Conservation (phyloP, 2,113 vertebrate species). For the Cyphomyrus discorhynchus region DNA sequence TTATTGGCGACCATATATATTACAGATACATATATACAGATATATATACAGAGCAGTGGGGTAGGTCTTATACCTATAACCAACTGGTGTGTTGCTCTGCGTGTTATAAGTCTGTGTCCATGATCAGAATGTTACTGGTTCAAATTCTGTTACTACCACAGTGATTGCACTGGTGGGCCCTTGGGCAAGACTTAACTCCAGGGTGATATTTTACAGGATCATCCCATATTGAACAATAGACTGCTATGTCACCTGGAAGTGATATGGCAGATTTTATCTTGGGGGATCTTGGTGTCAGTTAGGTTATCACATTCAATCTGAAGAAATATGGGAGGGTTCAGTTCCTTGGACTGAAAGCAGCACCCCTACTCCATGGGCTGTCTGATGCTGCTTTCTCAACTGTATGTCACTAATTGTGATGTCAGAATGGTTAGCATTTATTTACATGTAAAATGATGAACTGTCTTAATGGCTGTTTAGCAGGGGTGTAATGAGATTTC, state of each 20-base stretch:
- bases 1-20: too few species aligned
- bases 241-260: neutral
- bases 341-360: neutral
- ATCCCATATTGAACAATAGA: neutral
- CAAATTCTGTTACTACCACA: neutral
- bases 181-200: neutral
- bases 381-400: neutral
- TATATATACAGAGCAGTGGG: too few species aligned
- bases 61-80: neutral
- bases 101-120: neutral
- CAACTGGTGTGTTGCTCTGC: neutral
- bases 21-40: too few species aligned
- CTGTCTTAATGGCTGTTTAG: neutral
- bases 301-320: too few species aligned
- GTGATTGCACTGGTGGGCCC: neutral
- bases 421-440: neutral
- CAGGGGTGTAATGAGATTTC: too few species aligned
- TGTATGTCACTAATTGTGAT: neutral
- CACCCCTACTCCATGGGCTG: neutral
- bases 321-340: neutral
- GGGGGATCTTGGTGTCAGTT: neutral
- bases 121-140: neutral
- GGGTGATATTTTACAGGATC: neutral
- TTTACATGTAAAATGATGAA: neutral
- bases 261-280: neutral